Evolutionary conservation across 2,888 invertebrate species (phyloP).

Genomic region (Panopea generosa): DNA sequence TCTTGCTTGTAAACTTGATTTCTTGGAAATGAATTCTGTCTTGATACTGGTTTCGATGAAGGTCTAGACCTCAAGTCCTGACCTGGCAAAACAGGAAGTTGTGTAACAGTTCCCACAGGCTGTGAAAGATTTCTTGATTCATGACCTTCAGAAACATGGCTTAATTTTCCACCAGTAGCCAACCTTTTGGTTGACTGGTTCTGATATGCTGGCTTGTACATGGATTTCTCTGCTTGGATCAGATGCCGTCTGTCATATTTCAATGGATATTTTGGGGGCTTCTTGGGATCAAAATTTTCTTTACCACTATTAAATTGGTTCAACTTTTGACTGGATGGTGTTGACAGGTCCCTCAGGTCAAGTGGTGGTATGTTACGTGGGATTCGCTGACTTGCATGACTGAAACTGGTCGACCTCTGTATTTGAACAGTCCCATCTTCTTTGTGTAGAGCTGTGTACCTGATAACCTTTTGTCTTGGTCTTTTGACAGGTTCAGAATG

Average conservation of each 20-base stretch:
- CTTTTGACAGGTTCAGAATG: slow-evolving; percentile 37
- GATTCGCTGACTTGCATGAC: background rate
- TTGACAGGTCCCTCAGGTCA: slow-evolving; percentile 52
- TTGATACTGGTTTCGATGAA: slow-evolving; percentile 13
- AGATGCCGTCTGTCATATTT: no score
- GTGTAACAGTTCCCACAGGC: background rate
- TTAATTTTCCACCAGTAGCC: slow-evolving; percentile 8
- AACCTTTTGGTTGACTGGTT: background rate
- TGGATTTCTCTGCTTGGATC: no score
- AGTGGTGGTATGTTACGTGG: slow-evolving; percentile 55
- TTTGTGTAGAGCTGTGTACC: slow-evolving; percentile 48
- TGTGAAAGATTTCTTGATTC: slow-evolving; percentile 7
- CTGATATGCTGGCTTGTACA: no score
- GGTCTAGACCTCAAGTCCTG: slow-evolving; percentile 17
- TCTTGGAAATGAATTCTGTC: background rate
- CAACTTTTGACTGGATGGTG: slow-evolving; percentile 14
- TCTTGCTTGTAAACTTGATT: no score
- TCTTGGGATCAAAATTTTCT: background rate
- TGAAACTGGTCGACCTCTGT: no score
- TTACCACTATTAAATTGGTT: background rate
- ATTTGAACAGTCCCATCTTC: slow-evolving; percentile 51
- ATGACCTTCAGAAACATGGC: slow-evolving; percentile 24
- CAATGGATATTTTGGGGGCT: slow-evolving; percentile 2
- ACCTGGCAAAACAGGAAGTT: slow-evolving; percentile 11
- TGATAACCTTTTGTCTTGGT: slow-evolving; percentile 28